phyloP scores from a whole-genome alignment of 2,888 invertebrate species.

The Tupiocoris notatus region DNA sequence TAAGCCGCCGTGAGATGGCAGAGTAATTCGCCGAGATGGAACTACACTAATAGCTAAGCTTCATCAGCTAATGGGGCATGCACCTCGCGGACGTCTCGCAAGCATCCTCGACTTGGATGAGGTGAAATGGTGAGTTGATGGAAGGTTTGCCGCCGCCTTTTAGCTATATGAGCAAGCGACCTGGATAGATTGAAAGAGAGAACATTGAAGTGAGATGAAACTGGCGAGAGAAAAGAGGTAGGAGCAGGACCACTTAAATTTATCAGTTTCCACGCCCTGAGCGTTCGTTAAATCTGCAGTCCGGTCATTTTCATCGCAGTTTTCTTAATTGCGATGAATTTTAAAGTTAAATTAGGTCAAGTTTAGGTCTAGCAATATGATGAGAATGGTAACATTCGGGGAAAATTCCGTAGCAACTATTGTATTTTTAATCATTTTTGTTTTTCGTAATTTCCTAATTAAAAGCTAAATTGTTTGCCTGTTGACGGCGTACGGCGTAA shows the following conservation, averaged over 20 bases:
- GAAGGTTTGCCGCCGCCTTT: constrained; percentile 11
- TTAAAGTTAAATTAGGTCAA: too few species aligned
- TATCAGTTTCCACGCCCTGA: constrained; percentile 18
- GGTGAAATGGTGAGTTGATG: neutral
- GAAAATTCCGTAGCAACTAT: too few species aligned
- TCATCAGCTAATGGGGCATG: constrained; percentile 38
- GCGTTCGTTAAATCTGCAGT: neutral
- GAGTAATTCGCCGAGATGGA: constrained; percentile 38
- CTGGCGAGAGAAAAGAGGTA: neutral
- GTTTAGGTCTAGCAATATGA: too few species aligned
- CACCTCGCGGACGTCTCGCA: constrained; percentile 5
- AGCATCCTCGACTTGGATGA: too few species aligned
- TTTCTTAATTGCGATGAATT: too few species aligned
- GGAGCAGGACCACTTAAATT: constrained; percentile 25
- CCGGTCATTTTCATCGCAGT: too few species aligned
- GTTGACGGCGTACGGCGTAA: too few species aligned
- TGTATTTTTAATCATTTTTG: too few species aligned
- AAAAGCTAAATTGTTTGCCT: too few species aligned
- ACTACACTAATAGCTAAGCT: constrained; percentile 31
- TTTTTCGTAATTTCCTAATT: too few species aligned
- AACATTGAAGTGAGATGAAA: neutral
- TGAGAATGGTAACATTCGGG: too few species aligned
- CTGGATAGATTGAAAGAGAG: neutral
- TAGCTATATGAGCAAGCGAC: constrained; percentile 28
- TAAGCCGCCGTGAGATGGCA: constrained; percentile 26